Percentiles rank a stretch among this genome's conserved stretches.
Conservation (phyloP, 2,113 vertebrate genomes). For the Mellivora capensis region DNA sequence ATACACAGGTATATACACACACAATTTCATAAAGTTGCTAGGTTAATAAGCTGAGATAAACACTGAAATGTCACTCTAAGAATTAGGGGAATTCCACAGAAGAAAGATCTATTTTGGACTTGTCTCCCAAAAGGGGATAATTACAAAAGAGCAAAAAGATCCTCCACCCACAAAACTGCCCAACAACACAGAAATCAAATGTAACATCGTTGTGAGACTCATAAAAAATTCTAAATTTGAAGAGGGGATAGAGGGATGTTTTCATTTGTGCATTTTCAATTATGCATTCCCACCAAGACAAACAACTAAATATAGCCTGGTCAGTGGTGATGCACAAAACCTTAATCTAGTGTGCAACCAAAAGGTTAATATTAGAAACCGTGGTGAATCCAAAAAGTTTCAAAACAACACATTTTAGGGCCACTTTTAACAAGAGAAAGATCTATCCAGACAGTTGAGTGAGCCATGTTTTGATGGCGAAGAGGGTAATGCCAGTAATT, state of each 20-base stretch:
- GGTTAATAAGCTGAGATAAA: not conserved
- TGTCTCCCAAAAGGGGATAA: not conserved
- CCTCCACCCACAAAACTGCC: not conserved
- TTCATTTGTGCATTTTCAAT: conserved; percentile 38
- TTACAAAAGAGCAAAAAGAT: conserved; percentile 26
- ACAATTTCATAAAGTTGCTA: not conserved
- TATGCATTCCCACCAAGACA: conserved; percentile 20
- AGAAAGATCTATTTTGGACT: not conserved
- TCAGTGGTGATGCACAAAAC: not conserved
- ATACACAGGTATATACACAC: not conserved
- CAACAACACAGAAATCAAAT: conserved; percentile 11
- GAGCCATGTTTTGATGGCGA: conserved; percentile 16
- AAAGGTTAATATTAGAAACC: conserved; percentile 11
- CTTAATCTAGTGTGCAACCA: not conserved
- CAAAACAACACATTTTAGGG: not conserved
- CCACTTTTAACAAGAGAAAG: conserved; percentile 21
- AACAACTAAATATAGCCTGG: conserved; percentile 23
- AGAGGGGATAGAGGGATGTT: not conserved
- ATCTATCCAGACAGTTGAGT: not conserved
- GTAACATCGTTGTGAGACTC: not conserved
- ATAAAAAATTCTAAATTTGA: conserved; percentile 14
- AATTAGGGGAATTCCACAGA: not conserved
- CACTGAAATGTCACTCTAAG: not conserved
- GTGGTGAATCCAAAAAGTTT: not conserved
- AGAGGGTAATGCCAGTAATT: not conserved